phyloP scores from a whole-genome alignment of 2,888 invertebrate genomes.

The Andrena trimmerana region DNA sequence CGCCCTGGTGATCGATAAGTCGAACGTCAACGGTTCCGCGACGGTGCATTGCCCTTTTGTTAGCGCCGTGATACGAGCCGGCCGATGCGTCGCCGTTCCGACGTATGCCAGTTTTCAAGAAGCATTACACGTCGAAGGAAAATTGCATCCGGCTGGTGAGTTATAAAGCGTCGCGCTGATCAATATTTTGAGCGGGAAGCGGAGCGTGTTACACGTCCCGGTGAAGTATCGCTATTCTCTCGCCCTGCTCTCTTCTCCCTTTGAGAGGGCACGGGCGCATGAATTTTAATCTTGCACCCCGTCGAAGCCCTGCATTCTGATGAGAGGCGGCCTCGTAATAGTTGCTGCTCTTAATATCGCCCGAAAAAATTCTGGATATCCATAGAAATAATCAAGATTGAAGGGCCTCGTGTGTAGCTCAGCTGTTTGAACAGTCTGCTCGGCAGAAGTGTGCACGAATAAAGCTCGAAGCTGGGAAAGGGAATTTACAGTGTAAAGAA shows the following conservation, averaged over 20 bases:
- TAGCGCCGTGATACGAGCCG: constrained; percentile 37
- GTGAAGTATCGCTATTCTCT: background rate
- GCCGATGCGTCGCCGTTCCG: constrained; percentile 22
- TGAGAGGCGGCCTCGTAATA: no score
- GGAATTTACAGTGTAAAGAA: no score
- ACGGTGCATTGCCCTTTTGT: constrained; percentile 66
- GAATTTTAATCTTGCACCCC: background rate
- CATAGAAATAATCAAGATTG: no score
- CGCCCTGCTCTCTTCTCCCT: background rate
- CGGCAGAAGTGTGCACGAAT: no score
- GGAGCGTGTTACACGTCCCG: constrained; percentile 2
- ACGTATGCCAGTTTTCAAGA: constrained; percentile 11
- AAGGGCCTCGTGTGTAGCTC: no score
- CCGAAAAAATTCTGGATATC: no score
- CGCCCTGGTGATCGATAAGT: constrained; percentile 65
- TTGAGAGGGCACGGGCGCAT: background rate
- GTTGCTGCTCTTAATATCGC: no score
- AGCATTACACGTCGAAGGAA: constrained; percentile 8
- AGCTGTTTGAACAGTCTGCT: no score
- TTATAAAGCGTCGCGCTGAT: background rate
- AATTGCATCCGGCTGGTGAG: constrained; percentile 19
- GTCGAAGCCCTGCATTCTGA: no score
- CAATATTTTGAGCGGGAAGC: background rate
- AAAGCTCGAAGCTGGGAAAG: no score
- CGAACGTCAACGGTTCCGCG: constrained; percentile 65